phyloP scores from a whole-genome alignment of 1,140 invertebrate genomes.

The Euura saliciscinereae region DNA sequence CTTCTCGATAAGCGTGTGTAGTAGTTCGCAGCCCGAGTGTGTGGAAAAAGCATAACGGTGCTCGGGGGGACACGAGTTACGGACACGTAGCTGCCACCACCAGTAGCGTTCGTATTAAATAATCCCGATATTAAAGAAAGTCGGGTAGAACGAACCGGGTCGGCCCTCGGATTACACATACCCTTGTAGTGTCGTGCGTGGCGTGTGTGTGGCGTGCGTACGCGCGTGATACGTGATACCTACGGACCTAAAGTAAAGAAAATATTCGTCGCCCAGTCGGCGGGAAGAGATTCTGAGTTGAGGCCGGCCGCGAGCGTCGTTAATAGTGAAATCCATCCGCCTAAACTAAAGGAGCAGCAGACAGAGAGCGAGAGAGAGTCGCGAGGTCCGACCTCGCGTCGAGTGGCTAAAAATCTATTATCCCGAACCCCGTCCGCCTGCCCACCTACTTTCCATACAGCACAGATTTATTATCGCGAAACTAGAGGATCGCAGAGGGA shows the following conservation, averaged over 20 bases:
- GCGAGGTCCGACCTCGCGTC: too few species aligned
- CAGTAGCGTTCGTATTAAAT: neutral
- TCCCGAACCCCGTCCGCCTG: too few species aligned
- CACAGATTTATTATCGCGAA: neutral
- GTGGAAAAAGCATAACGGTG: slow-evolving; percentile 3
- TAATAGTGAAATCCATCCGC: neutral
- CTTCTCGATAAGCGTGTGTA: slow-evolving; percentile 1
- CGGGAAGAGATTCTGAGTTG: neutral
- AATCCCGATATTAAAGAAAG: neutral
- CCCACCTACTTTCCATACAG: too few species aligned
- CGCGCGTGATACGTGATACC: slow-evolving; percentile 1
- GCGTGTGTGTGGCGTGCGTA: neutral
- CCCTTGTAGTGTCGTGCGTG: neutral
- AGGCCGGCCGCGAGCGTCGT: neutral
- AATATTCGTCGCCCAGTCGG: neutral
- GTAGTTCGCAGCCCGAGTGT: neutral
- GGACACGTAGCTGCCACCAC: slow-evolving; percentile 1
- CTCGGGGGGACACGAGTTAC: neutral
- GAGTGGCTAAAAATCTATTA: too few species aligned
- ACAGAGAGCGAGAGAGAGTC: too few species aligned
- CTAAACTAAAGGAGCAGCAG: neutral
- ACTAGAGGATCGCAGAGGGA: neutral
- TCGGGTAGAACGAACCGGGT: neutral
- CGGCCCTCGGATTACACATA: neutral
- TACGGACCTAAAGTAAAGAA: too few species aligned